Percentiles rank a stretch among this genome's conserved stretches.
These are phyloP conservation scores for Drosophila albomicans DNA, from an alignment of 1,140 invertebrate genomes.

Conservation along the genomic window DNA sequence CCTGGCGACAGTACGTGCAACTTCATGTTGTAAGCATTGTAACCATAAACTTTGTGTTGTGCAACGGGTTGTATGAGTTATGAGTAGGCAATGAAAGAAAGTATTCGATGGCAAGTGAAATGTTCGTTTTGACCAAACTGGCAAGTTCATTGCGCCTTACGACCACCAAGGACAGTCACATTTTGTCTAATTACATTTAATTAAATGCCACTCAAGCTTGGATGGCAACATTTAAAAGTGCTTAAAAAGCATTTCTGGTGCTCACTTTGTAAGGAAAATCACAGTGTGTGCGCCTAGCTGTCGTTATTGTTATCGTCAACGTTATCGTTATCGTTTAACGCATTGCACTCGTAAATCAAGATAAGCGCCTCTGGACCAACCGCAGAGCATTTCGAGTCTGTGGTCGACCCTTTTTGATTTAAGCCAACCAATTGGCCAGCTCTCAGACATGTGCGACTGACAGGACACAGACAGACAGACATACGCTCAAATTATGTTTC, in stretches of 20 bases:
- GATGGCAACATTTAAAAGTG: conserved; percentile 37
- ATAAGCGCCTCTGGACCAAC: conserved; percentile 52
- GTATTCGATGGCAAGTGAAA: conserved; percentile 31
- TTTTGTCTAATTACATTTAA: conserved; percentile 66
- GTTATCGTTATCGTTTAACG: conserved; percentile 57
- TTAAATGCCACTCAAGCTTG: conserved; percentile 55
- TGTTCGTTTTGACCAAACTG: not conserved
- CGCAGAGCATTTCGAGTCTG: conserved; percentile 49
- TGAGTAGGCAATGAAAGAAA: conserved; percentile 27
- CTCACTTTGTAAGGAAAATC: not conserved
- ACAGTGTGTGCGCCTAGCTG: conserved; percentile 7
- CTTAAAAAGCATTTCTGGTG: conserved; percentile 46
- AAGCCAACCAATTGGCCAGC: conserved; percentile 24
- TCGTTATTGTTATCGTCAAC: conserved; percentile 36
- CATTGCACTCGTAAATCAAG: conserved; percentile 70
- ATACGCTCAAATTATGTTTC: conserved; percentile 53
- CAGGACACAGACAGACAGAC: not conserved
- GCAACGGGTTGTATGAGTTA: conserved; percentile 67
- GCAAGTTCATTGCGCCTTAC: conserved; percentile 58
- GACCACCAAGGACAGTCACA: conserved; percentile 45
- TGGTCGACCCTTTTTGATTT: conserved; percentile 76
- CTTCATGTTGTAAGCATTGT: conserved; percentile 23
- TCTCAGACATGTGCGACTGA: conserved; percentile 41
- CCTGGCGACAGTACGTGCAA: conserved; percentile 31
- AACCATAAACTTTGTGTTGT: conserved; percentile 31